These are phyloP conservation scores for Lutraria rhynchaena DNA, from an alignment of 1,140 invertebrate species.

Conservation along the genomic window DNA sequence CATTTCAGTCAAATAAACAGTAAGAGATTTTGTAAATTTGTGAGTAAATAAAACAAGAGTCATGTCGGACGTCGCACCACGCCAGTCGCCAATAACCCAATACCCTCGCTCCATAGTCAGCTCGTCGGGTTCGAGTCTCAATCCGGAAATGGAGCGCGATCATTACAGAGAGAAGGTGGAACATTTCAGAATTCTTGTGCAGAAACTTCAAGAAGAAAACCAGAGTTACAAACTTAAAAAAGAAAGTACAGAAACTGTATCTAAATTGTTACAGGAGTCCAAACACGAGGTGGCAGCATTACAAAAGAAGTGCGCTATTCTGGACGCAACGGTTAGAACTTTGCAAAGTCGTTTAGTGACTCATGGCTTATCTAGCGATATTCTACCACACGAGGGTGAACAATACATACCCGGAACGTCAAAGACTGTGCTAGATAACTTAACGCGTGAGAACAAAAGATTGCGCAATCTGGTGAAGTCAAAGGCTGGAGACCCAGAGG, in stretches of 20 bases:
- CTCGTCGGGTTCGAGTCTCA: constrained; percentile 34
- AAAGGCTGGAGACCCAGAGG: constrained; percentile 64
- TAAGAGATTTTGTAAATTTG: too few relatives aligned
- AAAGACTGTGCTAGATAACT: constrained; percentile 74
- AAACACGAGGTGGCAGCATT: constrained; percentile 67
- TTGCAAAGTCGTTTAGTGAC: constrained; percentile 72
- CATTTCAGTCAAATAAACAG: too few relatives aligned
- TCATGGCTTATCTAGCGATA: constrained; percentile 66
- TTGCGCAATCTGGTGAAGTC: constrained; percentile 66
- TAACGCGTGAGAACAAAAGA: constrained; percentile 74
- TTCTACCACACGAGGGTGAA: constrained; percentile 70
- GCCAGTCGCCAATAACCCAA: neutral
- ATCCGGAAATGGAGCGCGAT: constrained; percentile 65
- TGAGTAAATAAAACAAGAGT: neutral
- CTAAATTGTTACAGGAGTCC: constrained; percentile 71
- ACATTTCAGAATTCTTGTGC: constrained; percentile 71
- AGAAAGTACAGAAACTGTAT: constrained; percentile 75
- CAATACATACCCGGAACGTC: constrained; percentile 73
- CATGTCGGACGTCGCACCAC: constrained; percentile 9
- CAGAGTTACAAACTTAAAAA: constrained; percentile 68
- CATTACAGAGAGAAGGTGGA: constrained; percentile 71
- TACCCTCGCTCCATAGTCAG: neutral
- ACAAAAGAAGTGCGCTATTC: constrained; percentile 63
- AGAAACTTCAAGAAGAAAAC: constrained; percentile 70
- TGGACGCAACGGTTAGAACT: constrained; percentile 73